Evolutionary conservation across 2,797 vertebrate genomes (phyloP).

Genomic region (Scomberomorus guttatus): DNA sequence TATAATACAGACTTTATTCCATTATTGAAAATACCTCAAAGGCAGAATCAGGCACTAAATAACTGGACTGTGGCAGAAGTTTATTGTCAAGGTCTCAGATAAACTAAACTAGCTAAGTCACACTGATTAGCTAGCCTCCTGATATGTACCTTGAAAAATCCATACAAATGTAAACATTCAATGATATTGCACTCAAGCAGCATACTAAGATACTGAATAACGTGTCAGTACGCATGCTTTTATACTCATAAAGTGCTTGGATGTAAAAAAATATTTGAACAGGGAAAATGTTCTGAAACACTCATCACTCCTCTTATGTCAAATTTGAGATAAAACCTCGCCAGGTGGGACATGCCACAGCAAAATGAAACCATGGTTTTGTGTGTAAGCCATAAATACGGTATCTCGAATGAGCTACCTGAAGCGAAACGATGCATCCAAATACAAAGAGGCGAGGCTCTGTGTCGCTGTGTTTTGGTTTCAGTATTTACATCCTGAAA

Average conservation of each 20-base stretch:
- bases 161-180: constrained; percentile 83
- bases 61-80: constrained; percentile 62
- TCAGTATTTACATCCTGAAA: constrained; percentile 59
- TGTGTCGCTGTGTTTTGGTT: constrained; percentile 69
- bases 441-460: constrained; percentile 48
- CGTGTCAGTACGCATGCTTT: constrained; percentile 60
- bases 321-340: constrained; percentile 37
- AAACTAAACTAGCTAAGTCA: neutral
- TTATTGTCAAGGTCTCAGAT: constrained; percentile 49
- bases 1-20: constrained; percentile 47
- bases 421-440: constrained; percentile 61
- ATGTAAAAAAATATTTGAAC: constrained; percentile 68
- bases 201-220: constrained; percentile 58
- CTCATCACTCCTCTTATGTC: constrained; percentile 25
- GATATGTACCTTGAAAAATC: constrained; percentile 70
- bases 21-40: constrained; percentile 60
- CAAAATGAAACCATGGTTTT: constrained; percentile 52
- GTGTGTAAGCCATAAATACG: constrained; percentile 46
- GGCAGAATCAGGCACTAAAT: constrained; percentile 77
- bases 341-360: constrained; percentile 34
- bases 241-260: constrained; percentile 82
- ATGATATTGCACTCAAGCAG: constrained; percentile 79
- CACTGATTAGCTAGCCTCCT: constrained; percentile 50
- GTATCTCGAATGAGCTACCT: constrained; percentile 46
- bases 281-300: constrained; percentile 45